Evolutionary conservation across 2,888 invertebrate genomes (phyloP), one percentile per base, ranked within the genome.

Genomic region (Pterostichus niger): DNA sequence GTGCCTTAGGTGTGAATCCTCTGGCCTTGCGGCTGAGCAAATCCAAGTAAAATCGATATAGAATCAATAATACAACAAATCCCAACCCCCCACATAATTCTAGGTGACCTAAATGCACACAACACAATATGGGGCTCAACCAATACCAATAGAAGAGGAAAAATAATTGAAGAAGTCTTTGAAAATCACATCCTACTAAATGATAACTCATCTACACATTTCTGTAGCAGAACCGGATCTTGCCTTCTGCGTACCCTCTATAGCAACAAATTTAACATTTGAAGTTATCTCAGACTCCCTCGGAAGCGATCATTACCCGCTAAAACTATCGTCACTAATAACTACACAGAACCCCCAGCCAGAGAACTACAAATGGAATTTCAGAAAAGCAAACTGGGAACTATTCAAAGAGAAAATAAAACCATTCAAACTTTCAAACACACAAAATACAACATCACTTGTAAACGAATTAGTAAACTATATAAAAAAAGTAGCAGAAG

Each of bases 191-290:
- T 40, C 1, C 9, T 79, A 6, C 10, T 79, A 0, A 79, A 79
- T 17, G n/a, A 79, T 11, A n/a, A 46, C 6, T 24, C n/a, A 7
- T 44, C 61, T 24, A 64, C 79, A 10, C 64, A 79, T 10, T 64
- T 64, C n/a, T 64, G 79, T 31, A n/a, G 44, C 1, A 35, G 24
- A 61, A 31, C 64, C 11, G 79, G 79, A n/a, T 33, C 61, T 79
- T 9, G 33, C 64, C 17, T n/a, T 79, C 5, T 46, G 46, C 17
- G n/a, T 64, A 13, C 61, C 64, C 5, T 1, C 17, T 13, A 17
- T 79, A 24, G 15, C 64, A 79, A 17, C 79, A 44, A n/a, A 11
- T 1, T 15, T 79, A 9, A 6, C 10, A 11, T 79, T 17, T 40
- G 64, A 61, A 11, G 33, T 33, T 6, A 1, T 75, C 0, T 0